Evolutionary conservation across 2,797 vertebrate genomes (phyloP).

Genomic region (Harpagifer antarcticus): DNA sequence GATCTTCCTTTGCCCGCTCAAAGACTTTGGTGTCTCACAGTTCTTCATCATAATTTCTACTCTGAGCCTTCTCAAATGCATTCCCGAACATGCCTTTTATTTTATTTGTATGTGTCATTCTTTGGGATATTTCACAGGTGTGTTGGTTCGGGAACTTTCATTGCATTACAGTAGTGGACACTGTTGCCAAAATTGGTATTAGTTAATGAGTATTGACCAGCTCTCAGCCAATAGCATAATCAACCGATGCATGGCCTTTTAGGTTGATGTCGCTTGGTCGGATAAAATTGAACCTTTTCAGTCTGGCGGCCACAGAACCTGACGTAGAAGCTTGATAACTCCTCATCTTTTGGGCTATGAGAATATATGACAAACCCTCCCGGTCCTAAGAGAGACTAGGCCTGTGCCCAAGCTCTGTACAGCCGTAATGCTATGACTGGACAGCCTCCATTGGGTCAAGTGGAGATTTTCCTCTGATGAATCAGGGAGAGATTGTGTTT

Average conservation of each 20-base stretch:
- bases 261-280: conserved; percentile 19
- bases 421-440: conserved; percentile 77
- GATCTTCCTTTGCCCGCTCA: conserved; percentile 54
- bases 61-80: conserved; percentile 21
- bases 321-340: conserved; percentile 59
- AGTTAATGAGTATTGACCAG: conserved; percentile 28
- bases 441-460: conserved; percentile 79
- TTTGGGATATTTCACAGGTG: conserved; percentile 15
- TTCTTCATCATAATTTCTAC: conserved; percentile 44
- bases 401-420: conserved; percentile 66
- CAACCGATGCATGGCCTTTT: conserved; percentile 14
- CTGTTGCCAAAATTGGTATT: conserved; percentile 10
- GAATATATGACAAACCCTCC: conserved; percentile 45
- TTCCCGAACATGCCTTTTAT: conserved; percentile 11
- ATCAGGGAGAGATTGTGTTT: conserved; percentile 70
- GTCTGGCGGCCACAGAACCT: conserved; percentile 25
- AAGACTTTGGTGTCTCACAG: conserved; percentile 53
- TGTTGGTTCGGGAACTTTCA: conserved; percentile 8
- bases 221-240: conserved; percentile 25
- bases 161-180: conserved; percentile 8
- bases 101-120: conserved; percentile 16
- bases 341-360: conserved; percentile 48
- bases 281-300: conserved; percentile 17
- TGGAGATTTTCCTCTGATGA: conserved; percentile 78
- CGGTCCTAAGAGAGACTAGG: conserved; percentile 70